Evolutionary conservation across 2,797 vertebrate species (phyloP), one percentile per base, ranked within the genome.

Genomic region (Xiphophorus birchmanni): DNA sequence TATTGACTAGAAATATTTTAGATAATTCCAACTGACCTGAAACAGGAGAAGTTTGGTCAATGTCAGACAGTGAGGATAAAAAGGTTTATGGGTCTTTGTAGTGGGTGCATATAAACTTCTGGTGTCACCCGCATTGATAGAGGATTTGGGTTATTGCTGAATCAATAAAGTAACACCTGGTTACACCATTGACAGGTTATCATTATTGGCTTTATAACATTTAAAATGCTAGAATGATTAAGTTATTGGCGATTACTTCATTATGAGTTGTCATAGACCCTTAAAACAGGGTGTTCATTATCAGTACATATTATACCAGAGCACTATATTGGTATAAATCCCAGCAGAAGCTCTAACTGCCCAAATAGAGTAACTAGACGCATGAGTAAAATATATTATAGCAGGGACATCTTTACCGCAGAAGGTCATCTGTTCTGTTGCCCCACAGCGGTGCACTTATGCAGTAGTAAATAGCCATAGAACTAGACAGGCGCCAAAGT

Each of bases 391-490:
- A 88, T 42, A 5, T 52, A 83, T 75, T 71, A 82, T 90, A 48
- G 84, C 60, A 78, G 89, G 86, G 90, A 89, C 89, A 82, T 92
- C 79, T 92, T 94, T 89, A 88, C 80, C 82, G 81, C 88, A 90
- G 91, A 95, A 95, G 95, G 94, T 96, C 94, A 93, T 93, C 88
- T 84, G 77, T 52, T 79, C 29, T 47, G 84, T 87, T 86, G 88
- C 93, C 94, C 91, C 79, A 84, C 90, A 94, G 94, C 88, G 1
- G 77, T 93, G 82, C 87, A 88, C 89, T 92, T 93, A 93, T 93
- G 90, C 84, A 92, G 93, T 91, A 94, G 93, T 93, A 96, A 96
- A 96, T 93, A 94, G 93, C 94, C 91, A 84, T 87, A 94, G 92
- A 89, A 91, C 82, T 76, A 93, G 93, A 92, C 93, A 93, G 94